These are phyloP conservation scores for Eremophila alpestris DNA, from an alignment of 2,797 vertebrate species.

Conservation along the genomic window DNA sequence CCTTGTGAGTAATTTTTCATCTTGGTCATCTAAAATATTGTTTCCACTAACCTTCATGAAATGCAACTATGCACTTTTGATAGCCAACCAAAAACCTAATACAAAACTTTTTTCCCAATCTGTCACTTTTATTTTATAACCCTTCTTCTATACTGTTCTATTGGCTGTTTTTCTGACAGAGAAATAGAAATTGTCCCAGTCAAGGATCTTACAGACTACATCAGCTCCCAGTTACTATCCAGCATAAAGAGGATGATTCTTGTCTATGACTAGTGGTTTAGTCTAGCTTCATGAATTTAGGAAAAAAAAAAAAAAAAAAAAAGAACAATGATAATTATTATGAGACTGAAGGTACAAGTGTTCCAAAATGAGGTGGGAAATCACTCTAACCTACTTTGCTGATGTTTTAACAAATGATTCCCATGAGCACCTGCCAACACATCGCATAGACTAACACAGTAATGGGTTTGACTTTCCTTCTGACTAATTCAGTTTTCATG, in stretches of 20 bases:
- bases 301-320: background rate
- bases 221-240: background rate
- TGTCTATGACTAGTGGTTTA: background rate
- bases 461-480: background rate
- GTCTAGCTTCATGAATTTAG: background rate
- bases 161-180: background rate
- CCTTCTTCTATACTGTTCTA: background rate
- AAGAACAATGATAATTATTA: background rate
- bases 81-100: background rate
- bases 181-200: background rate
- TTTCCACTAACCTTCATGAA: background rate
- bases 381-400: constrained; percentile 1
- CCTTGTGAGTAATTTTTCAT: background rate
- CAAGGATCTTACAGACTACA: background rate
- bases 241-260: background rate
- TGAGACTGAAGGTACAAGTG: background rate
- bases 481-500: constrained; percentile 28
- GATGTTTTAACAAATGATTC: background rate
- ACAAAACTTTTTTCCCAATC: background rate
- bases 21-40: background rate
- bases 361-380: background rate
- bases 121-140: background rate
- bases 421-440: background rate
- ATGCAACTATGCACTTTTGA: background rate
- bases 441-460: background rate